These are phyloP conservation scores for Drosophila rellima DNA, from an alignment of 2,888 invertebrate species.

Conservation along the genomic window DNA sequence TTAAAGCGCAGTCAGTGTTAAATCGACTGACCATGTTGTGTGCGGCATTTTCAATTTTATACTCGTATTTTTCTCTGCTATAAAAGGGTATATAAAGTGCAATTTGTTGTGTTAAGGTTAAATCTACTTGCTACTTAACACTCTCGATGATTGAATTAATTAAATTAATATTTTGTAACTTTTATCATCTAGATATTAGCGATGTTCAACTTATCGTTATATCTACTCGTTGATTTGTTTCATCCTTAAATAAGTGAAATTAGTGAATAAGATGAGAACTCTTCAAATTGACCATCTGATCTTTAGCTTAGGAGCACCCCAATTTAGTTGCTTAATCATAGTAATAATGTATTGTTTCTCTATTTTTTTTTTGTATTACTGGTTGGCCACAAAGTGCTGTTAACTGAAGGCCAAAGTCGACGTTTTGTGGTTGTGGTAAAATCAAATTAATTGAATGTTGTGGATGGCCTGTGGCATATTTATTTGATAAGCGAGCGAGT, in stretches of 20 bases:
- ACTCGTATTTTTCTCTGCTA: neutral
- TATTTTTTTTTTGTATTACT: neutral
- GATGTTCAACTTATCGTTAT: too few species aligned
- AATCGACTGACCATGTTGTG: conserved; percentile 31
- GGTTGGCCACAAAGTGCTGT: conserved; percentile 18
- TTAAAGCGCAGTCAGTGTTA: conserved; percentile 28
- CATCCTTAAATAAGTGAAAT: neutral
- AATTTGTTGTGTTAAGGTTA: neutral
- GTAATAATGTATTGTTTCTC: neutral
- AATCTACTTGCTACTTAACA: neutral
- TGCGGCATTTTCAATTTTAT: conserved; percentile 19
- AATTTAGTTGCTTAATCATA: neutral
- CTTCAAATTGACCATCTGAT: neutral
- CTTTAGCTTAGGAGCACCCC: neutral
- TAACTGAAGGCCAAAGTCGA: conserved; percentile 15
- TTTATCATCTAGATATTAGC: too few species aligned
- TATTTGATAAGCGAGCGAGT: conserved; percentile 21
- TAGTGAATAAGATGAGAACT: neutral
- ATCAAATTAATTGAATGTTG: conserved; percentile 27
- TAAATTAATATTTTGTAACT: too few species aligned
- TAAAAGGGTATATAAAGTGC: neutral
- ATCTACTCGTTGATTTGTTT: neutral
- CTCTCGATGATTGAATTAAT: neutral
- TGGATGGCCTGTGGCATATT: conserved; percentile 24
- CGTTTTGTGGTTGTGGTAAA: conserved; percentile 5